Evolutionary conservation across 2,888 invertebrate genomes (phyloP).

Genomic region (Tetheella fluctuosa): DNA sequence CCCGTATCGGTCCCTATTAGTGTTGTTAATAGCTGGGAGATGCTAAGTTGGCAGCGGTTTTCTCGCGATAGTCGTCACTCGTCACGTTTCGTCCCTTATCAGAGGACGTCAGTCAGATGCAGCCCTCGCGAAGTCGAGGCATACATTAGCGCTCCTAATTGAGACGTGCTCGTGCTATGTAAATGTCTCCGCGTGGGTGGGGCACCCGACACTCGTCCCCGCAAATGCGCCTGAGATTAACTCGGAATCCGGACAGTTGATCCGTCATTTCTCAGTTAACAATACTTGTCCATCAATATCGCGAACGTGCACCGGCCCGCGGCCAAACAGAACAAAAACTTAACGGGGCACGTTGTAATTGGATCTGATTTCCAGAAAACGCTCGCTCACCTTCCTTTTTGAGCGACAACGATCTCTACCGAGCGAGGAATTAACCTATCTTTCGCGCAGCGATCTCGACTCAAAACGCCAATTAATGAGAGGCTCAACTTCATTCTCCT

Average conservation of each 20-base stretch:
- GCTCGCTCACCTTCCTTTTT: conserved; percentile 82
- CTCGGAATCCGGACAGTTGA: conserved; percentile 51
- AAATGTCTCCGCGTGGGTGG: conserved; percentile 82
- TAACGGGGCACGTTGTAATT: conserved; percentile 82
- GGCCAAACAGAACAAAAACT: conserved; percentile 81
- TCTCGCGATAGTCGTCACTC: conserved; percentile 77
- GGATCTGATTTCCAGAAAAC: conserved; percentile 84
- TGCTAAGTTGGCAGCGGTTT: conserved; percentile 65
- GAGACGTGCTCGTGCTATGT: conserved; percentile 83
- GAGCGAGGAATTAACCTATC: conserved; percentile 84
- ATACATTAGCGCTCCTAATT: conserved; percentile 84
- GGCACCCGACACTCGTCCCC: conserved; percentile 45
- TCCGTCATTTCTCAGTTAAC: conserved; percentile 52
- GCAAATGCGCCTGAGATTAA: conserved; percentile 55
- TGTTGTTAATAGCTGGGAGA: conserved; percentile 75
- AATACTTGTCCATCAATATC: conserved; percentile 73
- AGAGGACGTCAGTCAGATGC: conserved; percentile 79
- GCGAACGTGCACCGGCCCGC: conserved; percentile 66
- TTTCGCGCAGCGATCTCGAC: conserved; percentile 82
- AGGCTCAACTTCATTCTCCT: conserved; percentile 84
- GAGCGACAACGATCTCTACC: conserved; percentile 81
- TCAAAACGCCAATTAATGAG: conserved; percentile 85
- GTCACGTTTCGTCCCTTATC: conserved; percentile 82
- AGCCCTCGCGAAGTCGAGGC: conserved; percentile 76
- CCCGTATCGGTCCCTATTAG: conserved; percentile 73